Evolutionary conservation across 2,888 invertebrate genomes (phyloP).

Genomic region (Nomada fucata): DNA sequence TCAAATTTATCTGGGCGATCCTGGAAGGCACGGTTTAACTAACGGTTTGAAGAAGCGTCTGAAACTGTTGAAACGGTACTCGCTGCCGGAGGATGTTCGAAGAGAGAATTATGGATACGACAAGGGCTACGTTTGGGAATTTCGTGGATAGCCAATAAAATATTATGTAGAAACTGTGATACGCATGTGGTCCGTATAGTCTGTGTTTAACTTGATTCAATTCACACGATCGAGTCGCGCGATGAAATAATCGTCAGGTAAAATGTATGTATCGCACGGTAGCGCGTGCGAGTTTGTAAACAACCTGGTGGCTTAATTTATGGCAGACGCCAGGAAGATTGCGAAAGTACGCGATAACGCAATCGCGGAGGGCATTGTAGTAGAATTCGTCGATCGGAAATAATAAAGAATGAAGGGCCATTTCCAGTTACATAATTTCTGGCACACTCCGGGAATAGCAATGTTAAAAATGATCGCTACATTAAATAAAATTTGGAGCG

Average conservation of each 20-base stretch:
- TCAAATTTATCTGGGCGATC: conserved; percentile 86
- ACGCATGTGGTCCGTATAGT: no score
- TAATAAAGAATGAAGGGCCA: no score
- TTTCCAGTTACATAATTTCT: no score
- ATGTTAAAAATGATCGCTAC: no score
- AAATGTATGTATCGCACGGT: not conserved
- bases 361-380: not conserved
- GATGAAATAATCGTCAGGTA: conserved; percentile 1
- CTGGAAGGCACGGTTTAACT: conserved; percentile 86
- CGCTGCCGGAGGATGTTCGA: conserved; percentile 43
- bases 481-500: no score
- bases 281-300: conserved; percentile 30
- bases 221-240: not conserved
- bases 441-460: no score
- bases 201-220: not conserved
- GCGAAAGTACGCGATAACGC: conserved; percentile 37
- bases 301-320: conserved; percentile 17
- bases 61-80: conserved; percentile 74
- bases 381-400: not conserved
- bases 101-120: conserved; percentile 56
- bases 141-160: conserved; percentile 3
- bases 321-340: conserved; percentile 20
- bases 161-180: not conserved
- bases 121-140: conserved; percentile 43
- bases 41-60: conserved; percentile 81